Evolutionary conservation across 2,888 invertebrate species (phyloP).

Genomic region (Drosophila recens): DNA sequence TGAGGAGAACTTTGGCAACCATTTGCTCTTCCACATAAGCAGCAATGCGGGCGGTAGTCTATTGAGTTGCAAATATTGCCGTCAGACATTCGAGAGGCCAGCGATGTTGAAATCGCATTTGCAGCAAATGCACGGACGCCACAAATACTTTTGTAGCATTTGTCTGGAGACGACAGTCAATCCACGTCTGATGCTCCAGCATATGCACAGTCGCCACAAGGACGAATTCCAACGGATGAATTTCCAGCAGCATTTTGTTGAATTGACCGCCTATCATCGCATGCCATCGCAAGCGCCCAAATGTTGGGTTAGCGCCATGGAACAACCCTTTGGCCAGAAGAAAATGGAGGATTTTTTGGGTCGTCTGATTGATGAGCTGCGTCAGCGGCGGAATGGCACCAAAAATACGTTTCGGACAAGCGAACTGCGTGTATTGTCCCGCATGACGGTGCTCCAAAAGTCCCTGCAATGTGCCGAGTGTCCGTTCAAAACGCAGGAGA

Average conservation of each 20-base stretch:
- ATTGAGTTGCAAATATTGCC: slow-evolving; percentile 67
- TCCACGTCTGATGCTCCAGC: slow-evolving; percentile 82
- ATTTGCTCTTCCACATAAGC: slow-evolving; percentile 69
- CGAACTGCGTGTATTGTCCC: slow-evolving; percentile 87
- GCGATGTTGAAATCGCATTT: slow-evolving; percentile 87
- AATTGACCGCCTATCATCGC: background rate
- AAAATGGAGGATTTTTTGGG: slow-evolving; percentile 59
- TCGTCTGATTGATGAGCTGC: slow-evolving; percentile 67
- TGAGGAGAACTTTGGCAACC: slow-evolving; percentile 68
- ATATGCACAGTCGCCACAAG: slow-evolving; percentile 87
- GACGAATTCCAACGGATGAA: slow-evolving; percentile 63
- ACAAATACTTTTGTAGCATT: slow-evolving; percentile 87
- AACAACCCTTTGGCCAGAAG: slow-evolving; percentile 72
- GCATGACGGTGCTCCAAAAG: slow-evolving; percentile 87
- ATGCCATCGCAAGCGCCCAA: slow-evolving; percentile 69
- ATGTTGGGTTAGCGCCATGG: slow-evolving; percentile 48
- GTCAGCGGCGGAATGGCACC: slow-evolving; percentile 54
- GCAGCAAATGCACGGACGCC: slow-evolving; percentile 87
- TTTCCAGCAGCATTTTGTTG: slow-evolving; percentile 23
- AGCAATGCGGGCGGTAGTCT: slow-evolving; percentile 43
- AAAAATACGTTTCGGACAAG: slow-evolving; percentile 86
- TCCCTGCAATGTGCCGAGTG: slow-evolving; percentile 89
- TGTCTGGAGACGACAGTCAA: slow-evolving; percentile 86
- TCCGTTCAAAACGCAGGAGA: slow-evolving; percentile 89
- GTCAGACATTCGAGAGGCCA: slow-evolving; percentile 54